Evolutionary conservation across 2,888 invertebrate genomes (phyloP).

Genomic region (Scotopteryx bipunctaria): DNA sequence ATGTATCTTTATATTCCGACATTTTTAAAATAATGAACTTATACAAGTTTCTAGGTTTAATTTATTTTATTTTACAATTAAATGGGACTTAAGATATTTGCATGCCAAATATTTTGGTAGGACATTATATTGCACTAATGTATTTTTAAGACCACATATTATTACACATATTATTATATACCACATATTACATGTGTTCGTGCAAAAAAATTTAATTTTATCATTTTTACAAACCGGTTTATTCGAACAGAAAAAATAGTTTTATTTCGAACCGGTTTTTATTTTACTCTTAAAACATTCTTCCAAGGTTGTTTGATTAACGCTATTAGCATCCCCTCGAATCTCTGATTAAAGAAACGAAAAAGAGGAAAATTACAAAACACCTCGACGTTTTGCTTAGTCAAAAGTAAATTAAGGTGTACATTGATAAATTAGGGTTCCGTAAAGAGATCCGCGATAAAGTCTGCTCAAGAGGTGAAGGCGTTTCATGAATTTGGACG

Average conservation of each 20-base stretch:
- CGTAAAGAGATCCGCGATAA: constrained; percentile 33
- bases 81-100: too few species aligned
- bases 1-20: too few species aligned
- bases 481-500: constrained; percentile 30
- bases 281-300: background rate
- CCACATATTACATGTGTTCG: too few species aligned
- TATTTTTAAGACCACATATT: too few species aligned
- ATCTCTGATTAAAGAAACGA: constrained; percentile 28
- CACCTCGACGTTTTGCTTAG: constrained; percentile 40
- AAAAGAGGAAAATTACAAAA: constrained; percentile 35
- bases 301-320: constrained; percentile 18
- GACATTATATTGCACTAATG: too few species aligned
- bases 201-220: too few species aligned
- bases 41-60: too few species aligned
- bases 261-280: background rate
- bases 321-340: constrained; percentile 25
- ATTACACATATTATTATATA: too few species aligned
- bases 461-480: constrained; percentile 19
- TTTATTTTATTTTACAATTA: too few species aligned
- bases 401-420: constrained; percentile 50
- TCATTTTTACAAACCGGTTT: too few species aligned
- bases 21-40: too few species aligned
- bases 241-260: background rate
- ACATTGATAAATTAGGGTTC: constrained; percentile 47
- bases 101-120: too few species aligned